phyloP scores from a whole-genome alignment of 2,888 invertebrate genomes.

The Amblyteles armatorius region DNA sequence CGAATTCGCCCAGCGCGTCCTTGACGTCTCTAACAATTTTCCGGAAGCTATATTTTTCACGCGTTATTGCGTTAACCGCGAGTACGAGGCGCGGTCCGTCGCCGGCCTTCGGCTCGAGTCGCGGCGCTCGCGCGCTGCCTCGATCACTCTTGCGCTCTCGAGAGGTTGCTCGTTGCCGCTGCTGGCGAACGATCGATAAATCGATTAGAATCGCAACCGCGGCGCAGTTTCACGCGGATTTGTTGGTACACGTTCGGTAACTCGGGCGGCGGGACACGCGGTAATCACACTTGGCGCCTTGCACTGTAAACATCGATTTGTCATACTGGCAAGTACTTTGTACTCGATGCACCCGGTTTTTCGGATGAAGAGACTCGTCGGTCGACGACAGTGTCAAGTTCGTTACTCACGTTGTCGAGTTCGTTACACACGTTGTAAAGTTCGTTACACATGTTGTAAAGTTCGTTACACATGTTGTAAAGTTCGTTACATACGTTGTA shows the following conservation, averaged over 20 bases:
- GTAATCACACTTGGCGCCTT: constrained; percentile 30
- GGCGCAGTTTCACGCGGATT: constrained; percentile 3
- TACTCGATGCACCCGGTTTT: too few relatives aligned
- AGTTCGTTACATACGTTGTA: too few relatives aligned
- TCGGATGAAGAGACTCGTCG: too few relatives aligned
- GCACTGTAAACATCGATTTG: neutral
- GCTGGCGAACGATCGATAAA: constrained; percentile 15
- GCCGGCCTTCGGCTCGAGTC: constrained; percentile 63
- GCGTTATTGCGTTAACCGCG: constrained; percentile 58
- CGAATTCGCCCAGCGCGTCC: constrained; percentile 52
- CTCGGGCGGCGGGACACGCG: neutral
- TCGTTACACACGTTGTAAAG: too few relatives aligned
- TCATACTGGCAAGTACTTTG: too few relatives aligned
- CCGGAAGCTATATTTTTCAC: constrained; percentile 68
- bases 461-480: too few relatives aligned
- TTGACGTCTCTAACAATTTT: constrained; percentile 64
- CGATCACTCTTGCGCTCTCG: neutral
- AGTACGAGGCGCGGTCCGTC: constrained; percentile 37
- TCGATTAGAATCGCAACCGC: neutral
- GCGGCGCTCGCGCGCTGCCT: constrained; percentile 20
- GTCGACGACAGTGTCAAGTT: neutral
- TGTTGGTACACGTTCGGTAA: neutral
- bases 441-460: too few relatives aligned
- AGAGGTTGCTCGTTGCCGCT: neutral
- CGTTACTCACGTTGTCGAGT: too few relatives aligned